Percentiles rank a stretch among this genome's conserved stretches.
Evolutionary conservation across 2,888 invertebrate species (phyloP).

Genomic region (Caradrina clavipalpis): DNA sequence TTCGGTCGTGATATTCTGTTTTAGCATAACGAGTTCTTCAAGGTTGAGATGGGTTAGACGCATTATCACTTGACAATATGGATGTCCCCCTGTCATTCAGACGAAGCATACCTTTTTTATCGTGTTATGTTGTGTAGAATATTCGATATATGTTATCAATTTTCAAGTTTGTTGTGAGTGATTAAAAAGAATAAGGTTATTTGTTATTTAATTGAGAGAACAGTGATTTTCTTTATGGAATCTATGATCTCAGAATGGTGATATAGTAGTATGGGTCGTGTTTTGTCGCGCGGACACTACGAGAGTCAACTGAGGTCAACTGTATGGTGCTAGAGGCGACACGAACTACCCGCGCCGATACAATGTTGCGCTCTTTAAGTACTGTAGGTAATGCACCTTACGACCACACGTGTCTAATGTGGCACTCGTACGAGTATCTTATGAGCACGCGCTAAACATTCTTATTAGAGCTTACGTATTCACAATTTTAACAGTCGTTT

Average conservation of each 20-base stretch:
- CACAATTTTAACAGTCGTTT: not conserved
- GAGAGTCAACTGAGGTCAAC: conserved; percentile 67
- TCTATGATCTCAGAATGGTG: conserved; percentile 47
- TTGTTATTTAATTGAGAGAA: conserved; percentile 1
- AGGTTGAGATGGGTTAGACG: conserved; percentile 78
- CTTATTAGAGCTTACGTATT: not conserved
- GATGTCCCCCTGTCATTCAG: conserved; percentile 70
- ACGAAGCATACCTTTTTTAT: conserved; percentile 46
- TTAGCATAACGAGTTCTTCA: conserved; percentile 87
- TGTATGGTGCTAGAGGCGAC: conserved; percentile 53
- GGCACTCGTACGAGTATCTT: not conserved
- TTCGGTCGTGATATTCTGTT: conserved; percentile 80
- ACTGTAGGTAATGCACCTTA: conserved; percentile 32
- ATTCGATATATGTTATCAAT: conserved; percentile 43
- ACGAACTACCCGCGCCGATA: conserved; percentile 35
- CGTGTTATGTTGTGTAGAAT: conserved; percentile 33
- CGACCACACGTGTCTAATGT: conserved; percentile 15
- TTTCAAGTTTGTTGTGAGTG: conserved; percentile 28
- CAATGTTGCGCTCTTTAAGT: conserved; percentile 40
- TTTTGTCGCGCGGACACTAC: conserved; percentile 48
- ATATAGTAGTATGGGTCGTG: conserved; percentile 36
- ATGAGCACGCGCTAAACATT: not conserved
- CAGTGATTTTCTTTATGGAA: conserved; percentile 30
- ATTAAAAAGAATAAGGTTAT: conserved; percentile 27
- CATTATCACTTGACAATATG: conserved; percentile 74